Evolutionary conservation across 2,888 invertebrate species (phyloP), one percentile per base, ranked within the genome.

Genomic region (Odontothrips loti): DNA sequence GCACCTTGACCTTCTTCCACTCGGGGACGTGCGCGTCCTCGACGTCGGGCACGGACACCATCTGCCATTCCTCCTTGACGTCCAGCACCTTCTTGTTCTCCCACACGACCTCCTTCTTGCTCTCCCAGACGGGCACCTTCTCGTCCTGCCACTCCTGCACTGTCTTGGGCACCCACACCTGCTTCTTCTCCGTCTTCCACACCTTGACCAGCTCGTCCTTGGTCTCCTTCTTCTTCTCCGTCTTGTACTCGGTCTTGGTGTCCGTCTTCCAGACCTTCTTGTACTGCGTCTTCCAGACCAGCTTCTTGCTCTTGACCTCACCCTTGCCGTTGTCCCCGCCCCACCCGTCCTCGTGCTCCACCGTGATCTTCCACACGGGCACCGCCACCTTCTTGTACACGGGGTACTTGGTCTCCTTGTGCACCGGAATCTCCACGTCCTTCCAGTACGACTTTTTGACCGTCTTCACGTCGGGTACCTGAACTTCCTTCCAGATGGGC

Each of bases 101-200:
- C 68, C 68, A 68, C 9, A 68, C 68, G 9, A 11, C 23, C 68
- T 68, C 68, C 68, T 23, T 23, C 68, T 68, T 68, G 68, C n/a
- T 23, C 68, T 68, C 68, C 68, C 68, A 68, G 23, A 68, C 68
- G 9, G 68, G 68, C 68, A 68, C 68, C 68, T 23, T 68, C 68
- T 68, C 68, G 80, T 83, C 82, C 81, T 84, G 84, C 84, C 84
- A 84, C 47, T 83, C 84, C 15, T 83, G 82, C 48, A 83, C 81
- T 79, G 84, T 84, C 83, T 84, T 84, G 43, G 82, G 68, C 68
- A 68, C 68, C 68, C 68, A 68, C 68, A 68, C 68, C 68, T 68
- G 68, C 23, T 27, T 68, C 68, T 68, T 68, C 68, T 68, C 68
- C 23, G 68, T 68, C 68, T 68, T 68, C 68, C 68, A 68, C 23